Conservation (phyloP, 1,140 invertebrate genomes). For the Anastrepha obliqua region DNA sequence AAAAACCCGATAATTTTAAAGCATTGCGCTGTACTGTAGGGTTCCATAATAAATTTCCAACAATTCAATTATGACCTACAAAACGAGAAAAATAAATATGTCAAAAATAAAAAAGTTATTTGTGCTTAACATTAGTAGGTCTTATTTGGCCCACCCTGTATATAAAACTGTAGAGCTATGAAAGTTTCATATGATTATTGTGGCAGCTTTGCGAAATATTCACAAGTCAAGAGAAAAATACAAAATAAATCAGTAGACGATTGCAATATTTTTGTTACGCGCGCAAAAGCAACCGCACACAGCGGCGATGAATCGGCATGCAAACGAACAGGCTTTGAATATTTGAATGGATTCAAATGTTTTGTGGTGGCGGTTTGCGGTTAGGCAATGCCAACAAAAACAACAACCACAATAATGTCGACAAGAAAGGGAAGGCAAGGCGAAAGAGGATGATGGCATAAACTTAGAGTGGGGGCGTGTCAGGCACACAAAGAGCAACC, state of each 20-base stretch:
- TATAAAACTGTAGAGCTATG: too few relatives aligned
- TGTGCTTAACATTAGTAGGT: too few relatives aligned
- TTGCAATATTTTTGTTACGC: neutral
- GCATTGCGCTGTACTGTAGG: too few relatives aligned
- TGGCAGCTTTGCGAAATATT: too few relatives aligned
- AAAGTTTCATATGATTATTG: too few relatives aligned
- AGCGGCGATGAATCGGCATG: neutral
- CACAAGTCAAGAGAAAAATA: neutral
- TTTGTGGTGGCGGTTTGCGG: constrained; percentile 33
- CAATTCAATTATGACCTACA: too few relatives aligned
- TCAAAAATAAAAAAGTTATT: too few relatives aligned
- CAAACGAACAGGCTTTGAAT: neutral
- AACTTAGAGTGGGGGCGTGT: constrained; percentile 9
- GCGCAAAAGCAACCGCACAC: neutral
- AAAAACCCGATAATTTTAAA: too few relatives aligned
- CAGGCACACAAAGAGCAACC: constrained; percentile 11
- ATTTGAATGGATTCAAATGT: constrained; percentile 35
- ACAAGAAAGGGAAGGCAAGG: neutral
- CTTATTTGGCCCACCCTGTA: too few relatives aligned
- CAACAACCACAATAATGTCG: neutral
- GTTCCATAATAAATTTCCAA: too few relatives aligned
- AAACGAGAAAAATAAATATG: too few relatives aligned
- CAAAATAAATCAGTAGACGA: neutral
- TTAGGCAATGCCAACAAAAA: neutral
- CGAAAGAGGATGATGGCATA: neutral